phyloP scores from a whole-genome alignment of 2,797 vertebrate genomes.

The Xerus rutilus region DNA sequence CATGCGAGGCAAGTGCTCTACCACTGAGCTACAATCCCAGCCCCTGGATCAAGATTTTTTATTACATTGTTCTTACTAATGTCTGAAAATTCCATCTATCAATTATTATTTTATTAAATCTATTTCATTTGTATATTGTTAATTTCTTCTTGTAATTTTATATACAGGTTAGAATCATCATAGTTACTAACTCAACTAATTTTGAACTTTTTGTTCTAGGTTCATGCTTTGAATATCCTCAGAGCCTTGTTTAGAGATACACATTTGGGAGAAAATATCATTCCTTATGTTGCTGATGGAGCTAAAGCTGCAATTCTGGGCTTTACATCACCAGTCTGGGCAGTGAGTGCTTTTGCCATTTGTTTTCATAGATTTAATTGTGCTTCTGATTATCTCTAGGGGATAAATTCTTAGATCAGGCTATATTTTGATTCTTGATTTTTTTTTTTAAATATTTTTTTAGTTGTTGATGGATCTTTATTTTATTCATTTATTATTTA shows the following conservation, averaged over 20 bases:
- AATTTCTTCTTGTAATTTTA: constrained; percentile 2
- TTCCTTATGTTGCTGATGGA: constrained; percentile 96
- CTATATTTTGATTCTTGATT: constrained; percentile 18
- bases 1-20: too few species aligned
- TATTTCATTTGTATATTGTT: background rate
- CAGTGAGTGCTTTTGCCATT: constrained; percentile 91
- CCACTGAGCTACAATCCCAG: too few species aligned
- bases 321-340: constrained; percentile 97
- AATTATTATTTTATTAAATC: constrained; percentile 34
- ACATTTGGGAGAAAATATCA: constrained; percentile 95
- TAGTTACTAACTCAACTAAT: constrained; percentile 42
- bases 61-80: constrained; percentile 6
- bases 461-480: too few species aligned
- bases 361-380: constrained; percentile 63
- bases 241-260: constrained; percentile 96
- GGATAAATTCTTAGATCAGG: constrained; percentile 20
- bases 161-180: constrained; percentile 18
- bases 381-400: background rate
- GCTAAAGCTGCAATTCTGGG: constrained; percentile 95
- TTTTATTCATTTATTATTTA: too few species aligned
- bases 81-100: background rate
- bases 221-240: constrained; percentile 98
- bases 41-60: background rate
- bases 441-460: background rate
- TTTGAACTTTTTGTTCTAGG: constrained; percentile 87